A percentile compares a stretch with the other conserved stretches of the same genome.
phyloP scores from a whole-genome alignment of 2,888 invertebrate genomes.

The Dusona sp. region DNA sequence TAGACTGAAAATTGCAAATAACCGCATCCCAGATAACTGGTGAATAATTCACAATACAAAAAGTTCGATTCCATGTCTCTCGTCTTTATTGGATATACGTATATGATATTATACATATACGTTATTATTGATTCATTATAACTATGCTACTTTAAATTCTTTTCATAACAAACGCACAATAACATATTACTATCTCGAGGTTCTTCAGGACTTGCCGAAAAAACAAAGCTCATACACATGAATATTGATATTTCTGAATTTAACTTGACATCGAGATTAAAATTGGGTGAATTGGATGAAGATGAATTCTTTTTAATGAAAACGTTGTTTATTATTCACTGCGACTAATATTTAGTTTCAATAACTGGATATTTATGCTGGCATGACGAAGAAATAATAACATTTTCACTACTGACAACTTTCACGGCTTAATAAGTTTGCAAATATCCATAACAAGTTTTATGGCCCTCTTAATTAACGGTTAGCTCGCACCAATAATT shows the following conservation, averaged over 20 bases:
- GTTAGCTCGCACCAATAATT: background rate
- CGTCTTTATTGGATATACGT: background rate
- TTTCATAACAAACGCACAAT: background rate
- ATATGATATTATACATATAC: background rate
- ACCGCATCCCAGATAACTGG: conserved; percentile 50
- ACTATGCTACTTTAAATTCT: conserved; percentile 7
- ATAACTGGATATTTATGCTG: background rate
- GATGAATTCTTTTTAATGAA: background rate
- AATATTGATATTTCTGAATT: background rate
- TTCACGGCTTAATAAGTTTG: background rate
- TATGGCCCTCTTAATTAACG: conserved; percentile 4
- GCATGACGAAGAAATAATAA: background rate
- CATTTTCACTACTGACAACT: background rate
- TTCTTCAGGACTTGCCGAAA: background rate
- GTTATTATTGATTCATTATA: conserved; percentile 20
- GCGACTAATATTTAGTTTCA: background rate
- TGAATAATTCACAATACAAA: conserved; percentile 55
- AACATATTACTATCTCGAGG: background rate
- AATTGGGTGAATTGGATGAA: background rate
- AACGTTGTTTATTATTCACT: background rate
- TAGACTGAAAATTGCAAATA: conserved; percentile 54
- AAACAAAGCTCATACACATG: background rate
- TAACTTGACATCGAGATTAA: background rate
- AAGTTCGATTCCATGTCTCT: conserved; percentile 17
- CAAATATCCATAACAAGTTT: conserved; percentile 13